A percentile compares a stretch with the other conserved stretches of the same genome.
Evolutionary conservation across 1,140 invertebrate genomes (phyloP).

Genomic region (Neomicropteryx cornuta): DNA sequence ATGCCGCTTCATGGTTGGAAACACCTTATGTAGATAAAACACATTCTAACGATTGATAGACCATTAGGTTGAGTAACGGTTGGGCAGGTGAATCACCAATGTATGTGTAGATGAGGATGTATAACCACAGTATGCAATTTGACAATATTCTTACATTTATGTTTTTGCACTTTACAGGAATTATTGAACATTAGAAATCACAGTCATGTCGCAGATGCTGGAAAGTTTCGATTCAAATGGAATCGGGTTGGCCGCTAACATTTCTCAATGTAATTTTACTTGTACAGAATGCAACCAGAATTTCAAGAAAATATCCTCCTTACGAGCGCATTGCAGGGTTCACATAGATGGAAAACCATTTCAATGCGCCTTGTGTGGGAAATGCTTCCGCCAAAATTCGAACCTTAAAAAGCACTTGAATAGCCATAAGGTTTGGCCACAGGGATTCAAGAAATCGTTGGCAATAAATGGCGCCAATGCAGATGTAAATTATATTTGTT

Average conservation of each 20-base stretch:
- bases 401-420: conserved; percentile 21
- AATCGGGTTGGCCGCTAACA: neutral
- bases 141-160: neutral
- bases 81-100: too few relatives aligned
- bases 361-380: conserved; percentile 23
- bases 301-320: conserved; percentile 18
- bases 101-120: too few relatives aligned
- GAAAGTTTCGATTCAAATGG: conserved; percentile 8
- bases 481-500: conserved; percentile 19
- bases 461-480: conserved; percentile 16
- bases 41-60: too few relatives aligned
- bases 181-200: neutral
- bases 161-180: neutral
- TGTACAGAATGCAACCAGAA: conserved; percentile 18
- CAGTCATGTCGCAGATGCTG: too few relatives aligned
- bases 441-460: conserved; percentile 19
- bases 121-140: neutral
- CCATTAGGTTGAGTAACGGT: too few relatives aligned
- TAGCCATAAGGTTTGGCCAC: conserved; percentile 23
- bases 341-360: conserved; percentile 19
- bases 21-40: too few relatives aligned
- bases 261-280: conserved; percentile 6
- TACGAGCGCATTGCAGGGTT: conserved; percentile 17
- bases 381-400: conserved; percentile 24
- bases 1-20: too few relatives aligned